A percentile compares a stretch with the other conserved stretches of the same genome.
Evolutionary conservation across 2,888 invertebrate genomes (phyloP).

Genomic region (Ptychoptera albimana): DNA sequence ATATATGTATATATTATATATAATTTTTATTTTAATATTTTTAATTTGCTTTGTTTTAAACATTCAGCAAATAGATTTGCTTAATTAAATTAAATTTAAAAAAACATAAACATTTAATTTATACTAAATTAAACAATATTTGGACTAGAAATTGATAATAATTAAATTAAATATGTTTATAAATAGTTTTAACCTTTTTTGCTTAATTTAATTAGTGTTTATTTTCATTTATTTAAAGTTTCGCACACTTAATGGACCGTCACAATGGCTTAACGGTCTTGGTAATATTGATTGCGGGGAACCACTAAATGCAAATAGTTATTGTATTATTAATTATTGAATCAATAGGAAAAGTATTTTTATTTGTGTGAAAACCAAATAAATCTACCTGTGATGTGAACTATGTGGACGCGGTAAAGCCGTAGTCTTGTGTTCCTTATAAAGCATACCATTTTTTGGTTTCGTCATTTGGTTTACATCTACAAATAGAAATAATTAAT

Average conservation of each 20-base stretch:
- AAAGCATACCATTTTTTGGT: conserved; percentile 1
- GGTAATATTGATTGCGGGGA: not conserved
- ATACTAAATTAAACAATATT: no score
- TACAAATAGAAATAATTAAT: no score
- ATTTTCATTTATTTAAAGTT: conserved; percentile 3
- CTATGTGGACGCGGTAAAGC: conserved; percentile 3
- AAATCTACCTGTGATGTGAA: not conserved
- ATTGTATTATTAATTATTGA: not conserved
- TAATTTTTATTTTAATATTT: no score
- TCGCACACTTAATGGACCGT: conserved; percentile 4
- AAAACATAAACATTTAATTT: no score
- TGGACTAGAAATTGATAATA: no score
- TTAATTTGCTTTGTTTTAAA: no score
- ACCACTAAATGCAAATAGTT: not conserved
- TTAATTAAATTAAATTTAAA: no score
- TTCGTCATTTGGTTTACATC: not conserved
- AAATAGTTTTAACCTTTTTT: no score
- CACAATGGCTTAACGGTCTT: conserved; percentile 3
- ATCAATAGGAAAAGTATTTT: not conserved
- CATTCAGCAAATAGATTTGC: no score
- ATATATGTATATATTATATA: no score
- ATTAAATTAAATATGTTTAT: no score
- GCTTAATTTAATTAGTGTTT: no score
- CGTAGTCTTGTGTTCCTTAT: conserved; percentile 2
- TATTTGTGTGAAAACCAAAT: not conserved